phyloP scores from a whole-genome alignment of 1,140 invertebrate species.

The Drosophila sturtevanti region DNA sequence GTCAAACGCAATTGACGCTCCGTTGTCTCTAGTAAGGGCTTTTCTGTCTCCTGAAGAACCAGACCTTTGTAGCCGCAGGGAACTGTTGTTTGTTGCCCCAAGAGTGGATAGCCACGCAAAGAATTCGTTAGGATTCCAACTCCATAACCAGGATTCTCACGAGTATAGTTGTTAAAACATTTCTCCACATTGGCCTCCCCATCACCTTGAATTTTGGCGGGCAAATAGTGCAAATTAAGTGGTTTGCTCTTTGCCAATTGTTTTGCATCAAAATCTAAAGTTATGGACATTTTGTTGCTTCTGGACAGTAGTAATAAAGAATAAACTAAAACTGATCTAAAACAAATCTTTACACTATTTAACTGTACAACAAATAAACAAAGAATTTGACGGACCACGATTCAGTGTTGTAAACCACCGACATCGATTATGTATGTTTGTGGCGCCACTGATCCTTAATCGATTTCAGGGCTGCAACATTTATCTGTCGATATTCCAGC shows the following conservation, averaged over 20 bases:
- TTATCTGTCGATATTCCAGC: background rate
- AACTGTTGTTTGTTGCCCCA: constrained; percentile 85
- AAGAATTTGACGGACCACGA: background rate
- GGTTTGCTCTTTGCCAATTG: constrained; percentile 80
- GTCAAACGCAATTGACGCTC: constrained; percentile 85
- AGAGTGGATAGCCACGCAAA: constrained; percentile 87
- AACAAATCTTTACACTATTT: constrained; percentile 4
- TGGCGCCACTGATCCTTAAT: background rate
- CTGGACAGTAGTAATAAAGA: constrained; percentile 19
- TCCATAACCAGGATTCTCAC: constrained; percentile 75
- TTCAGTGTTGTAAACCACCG: background rate
- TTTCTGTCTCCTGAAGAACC: constrained; percentile 86
- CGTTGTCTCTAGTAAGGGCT: constrained; percentile 83
- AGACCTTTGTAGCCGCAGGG: constrained; percentile 86
- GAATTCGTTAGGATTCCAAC: constrained; percentile 83
- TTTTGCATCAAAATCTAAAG: constrained; percentile 84
- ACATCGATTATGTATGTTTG: background rate
- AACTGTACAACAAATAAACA: background rate
- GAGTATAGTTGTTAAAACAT: constrained; percentile 87
- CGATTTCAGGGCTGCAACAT: background rate
- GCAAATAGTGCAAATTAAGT: constrained; percentile 87
- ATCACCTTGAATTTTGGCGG: constrained; percentile 89
- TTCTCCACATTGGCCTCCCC: constrained; percentile 87
- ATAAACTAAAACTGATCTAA: constrained; percentile 44
- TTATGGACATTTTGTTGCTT: constrained; percentile 83